These are phyloP conservation scores for Cheirogaleus major DNA, from an alignment of 2,797 vertebrate genomes.

Conservation along the genomic window DNA sequence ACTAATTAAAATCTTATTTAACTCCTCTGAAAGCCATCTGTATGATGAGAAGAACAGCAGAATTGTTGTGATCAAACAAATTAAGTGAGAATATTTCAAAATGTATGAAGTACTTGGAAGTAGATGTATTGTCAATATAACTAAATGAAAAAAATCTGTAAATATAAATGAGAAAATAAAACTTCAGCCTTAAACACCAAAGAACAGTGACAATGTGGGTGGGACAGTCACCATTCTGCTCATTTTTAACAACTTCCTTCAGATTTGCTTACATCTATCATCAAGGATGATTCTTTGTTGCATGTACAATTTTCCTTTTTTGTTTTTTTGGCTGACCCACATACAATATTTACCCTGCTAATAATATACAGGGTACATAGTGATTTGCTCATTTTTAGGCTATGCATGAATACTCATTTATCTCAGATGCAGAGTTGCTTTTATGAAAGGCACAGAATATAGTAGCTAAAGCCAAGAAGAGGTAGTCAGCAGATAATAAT, in stretches of 20 bases:
- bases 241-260: not conserved
- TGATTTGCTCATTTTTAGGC: conserved; percentile 16
- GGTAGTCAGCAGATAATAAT: not conserved
- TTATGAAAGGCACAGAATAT: not conserved
- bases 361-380: not conserved
- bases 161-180: conserved; percentile 22
- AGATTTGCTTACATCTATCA: not conserved
- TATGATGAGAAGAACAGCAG: not conserved
- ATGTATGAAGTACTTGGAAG: not conserved
- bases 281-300: not conserved
- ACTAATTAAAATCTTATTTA: not conserved
- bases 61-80: not conserved
- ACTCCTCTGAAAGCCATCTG: not conserved
- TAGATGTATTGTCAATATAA: not conserved
- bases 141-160: conserved; percentile 3
- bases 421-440: not conserved
- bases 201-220: not conserved
- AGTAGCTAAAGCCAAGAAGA: not conserved
- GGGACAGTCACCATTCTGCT: not conserved
- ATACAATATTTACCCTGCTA: not conserved
- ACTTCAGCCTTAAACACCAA: not conserved
- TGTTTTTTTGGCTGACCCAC: not conserved
- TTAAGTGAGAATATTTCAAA: not conserved
- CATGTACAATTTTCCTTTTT: not conserved
- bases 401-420: not conserved